A percentile compares a stretch with the other conserved stretches of the same genome.
These are phyloP conservation scores for Harpalus rubripes DNA, from an alignment of 2,888 invertebrate genomes.

Conservation along the genomic window DNA sequence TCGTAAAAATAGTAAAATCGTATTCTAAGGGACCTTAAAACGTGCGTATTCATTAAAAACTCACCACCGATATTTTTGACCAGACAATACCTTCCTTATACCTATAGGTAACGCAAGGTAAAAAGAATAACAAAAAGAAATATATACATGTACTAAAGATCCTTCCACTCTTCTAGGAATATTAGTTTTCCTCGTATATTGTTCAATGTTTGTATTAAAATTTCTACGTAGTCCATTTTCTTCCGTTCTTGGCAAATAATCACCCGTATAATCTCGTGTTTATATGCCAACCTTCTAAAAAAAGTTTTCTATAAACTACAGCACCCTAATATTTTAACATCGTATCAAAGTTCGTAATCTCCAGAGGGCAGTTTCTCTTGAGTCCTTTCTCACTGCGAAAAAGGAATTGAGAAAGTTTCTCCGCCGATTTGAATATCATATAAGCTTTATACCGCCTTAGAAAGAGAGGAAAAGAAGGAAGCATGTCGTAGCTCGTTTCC, in stretches of 20 bases:
- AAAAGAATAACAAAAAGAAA: no score
- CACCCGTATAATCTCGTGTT: background rate
- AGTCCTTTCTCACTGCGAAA: conserved; percentile 60
- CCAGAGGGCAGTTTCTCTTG: conserved; percentile 60
- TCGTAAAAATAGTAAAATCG: no score
- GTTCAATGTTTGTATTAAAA: no score
- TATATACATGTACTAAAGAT: no score
- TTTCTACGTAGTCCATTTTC: no score
- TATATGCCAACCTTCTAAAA: background rate
- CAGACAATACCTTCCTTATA: no score
- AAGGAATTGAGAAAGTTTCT: conserved; percentile 61
- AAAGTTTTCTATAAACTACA: conserved; percentile 64
- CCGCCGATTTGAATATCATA: conserved; percentile 65
- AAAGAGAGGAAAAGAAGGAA: conserved; percentile 5
- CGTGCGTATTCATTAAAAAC: no score
- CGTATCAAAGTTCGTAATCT: conserved; percentile 65
- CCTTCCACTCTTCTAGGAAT: no score
- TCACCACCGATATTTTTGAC: no score
- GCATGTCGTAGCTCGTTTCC: conserved; percentile 4
- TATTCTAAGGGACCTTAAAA: no score
- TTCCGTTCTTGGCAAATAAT: background rate
- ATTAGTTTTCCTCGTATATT: no score
- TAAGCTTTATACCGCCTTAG: conserved; percentile 45
- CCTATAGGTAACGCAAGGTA: no score
- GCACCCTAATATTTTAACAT: conserved; percentile 66